Conservation (phyloP, 2,797 vertebrate genomes). For the Catharus ustulatus region DNA sequence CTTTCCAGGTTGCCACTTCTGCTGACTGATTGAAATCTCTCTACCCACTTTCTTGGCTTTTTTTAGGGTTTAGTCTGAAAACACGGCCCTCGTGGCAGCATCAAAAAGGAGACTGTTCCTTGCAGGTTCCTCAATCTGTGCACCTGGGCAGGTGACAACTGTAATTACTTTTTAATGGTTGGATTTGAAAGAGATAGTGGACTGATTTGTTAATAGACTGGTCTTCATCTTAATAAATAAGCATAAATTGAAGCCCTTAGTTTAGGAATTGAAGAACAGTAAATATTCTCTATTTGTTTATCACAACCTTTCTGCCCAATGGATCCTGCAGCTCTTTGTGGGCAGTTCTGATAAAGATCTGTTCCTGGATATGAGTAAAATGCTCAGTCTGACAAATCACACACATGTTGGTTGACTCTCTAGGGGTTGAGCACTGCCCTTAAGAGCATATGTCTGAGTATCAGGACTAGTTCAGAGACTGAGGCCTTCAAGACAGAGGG, state of each 20-base stretch:
- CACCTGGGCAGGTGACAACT: not conserved
- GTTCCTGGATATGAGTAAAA: not conserved
- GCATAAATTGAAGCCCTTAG: not conserved
- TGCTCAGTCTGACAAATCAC: not conserved
- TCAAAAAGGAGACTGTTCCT: not conserved
- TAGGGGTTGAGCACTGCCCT: not conserved
- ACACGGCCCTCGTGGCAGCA: not conserved
- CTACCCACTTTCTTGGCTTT: accelerated
- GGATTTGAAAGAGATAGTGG: not conserved
- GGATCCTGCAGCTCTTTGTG: not conserved
- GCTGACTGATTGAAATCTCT: not conserved
- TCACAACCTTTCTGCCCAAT: not conserved
- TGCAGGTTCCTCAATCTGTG: not conserved
- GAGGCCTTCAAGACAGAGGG: not conserved
- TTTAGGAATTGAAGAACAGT: not conserved
- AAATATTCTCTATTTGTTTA: not conserved
- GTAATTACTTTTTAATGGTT: not conserved
- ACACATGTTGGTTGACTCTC: not conserved
- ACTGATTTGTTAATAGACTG: not conserved
- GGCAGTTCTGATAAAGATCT: not conserved
- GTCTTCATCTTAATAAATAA: not conserved
- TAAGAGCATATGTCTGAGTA: not conserved
- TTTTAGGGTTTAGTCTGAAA: not conserved
- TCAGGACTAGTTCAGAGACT: not conserved
- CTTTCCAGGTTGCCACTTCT: not conserved